Evolutionary conservation across 2,113 vertebrate species (phyloP), one percentile per base, ranked within the genome.

Genomic region (Nettapus auritus): DNA sequence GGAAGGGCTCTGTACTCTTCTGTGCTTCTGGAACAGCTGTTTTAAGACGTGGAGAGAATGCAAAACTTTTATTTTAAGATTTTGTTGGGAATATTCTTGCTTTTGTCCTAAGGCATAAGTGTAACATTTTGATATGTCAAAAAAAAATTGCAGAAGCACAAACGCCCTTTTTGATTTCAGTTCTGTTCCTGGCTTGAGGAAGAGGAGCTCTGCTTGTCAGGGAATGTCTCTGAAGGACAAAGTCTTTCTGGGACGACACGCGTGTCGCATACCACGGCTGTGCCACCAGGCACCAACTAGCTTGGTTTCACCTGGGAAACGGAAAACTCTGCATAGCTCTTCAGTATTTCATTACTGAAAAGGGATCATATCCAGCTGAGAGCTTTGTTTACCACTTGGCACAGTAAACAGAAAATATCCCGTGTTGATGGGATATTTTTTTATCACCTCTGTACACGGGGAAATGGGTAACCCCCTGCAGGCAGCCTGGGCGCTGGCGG

Each of bases 321-420:
- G 13, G 74, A 95, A 93, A 94, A 70, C 83, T 46, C 69, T 76
- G 44, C 64, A 62, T 69, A 84, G 62, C 92, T 90, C 78, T 57
- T 90, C 76, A 82, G 69, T 85, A 94, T 96, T 96, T 94, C 82
- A 95, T 92, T 92, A 82, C 29, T 93, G 93, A 90, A 85, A 93
- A 95, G 90, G 86, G 92, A 96, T 80, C 55, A 8, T 10, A 89
- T 80, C 92, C 93, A 92, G 42, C 63, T 0, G 12, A 92, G 92
- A 90, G 83, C 77, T 95, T 85, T 92, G 88, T 94, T 96, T 96
- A 76, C 86, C 84, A 3, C 75, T 66, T 96, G 96, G 95, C 95
- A 82, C 28, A 84, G 77, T 14, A 73, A 89, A 93, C 82, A 90
- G 93, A 97, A 94, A 96, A 94, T 87, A 79, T 77, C 92, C 73